Percentiles rank a stretch among this genome's conserved stretches.
Conservation (phyloP, 2,113 vertebrate genomes). For the Dinomys branickii region DNA sequence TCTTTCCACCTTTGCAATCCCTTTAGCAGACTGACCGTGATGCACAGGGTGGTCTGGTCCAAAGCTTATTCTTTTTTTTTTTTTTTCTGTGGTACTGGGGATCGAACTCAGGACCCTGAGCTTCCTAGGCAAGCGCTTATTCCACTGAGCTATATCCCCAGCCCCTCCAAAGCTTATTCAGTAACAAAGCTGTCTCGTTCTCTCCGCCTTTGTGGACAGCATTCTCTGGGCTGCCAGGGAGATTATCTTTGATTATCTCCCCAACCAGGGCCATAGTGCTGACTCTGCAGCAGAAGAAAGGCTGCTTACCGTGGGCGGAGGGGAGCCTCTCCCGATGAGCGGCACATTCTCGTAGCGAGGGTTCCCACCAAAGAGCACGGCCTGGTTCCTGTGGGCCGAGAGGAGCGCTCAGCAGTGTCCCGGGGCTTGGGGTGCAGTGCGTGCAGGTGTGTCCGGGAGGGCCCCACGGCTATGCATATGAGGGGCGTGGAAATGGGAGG, state of each 20-base stretch:
- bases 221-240: neutral
- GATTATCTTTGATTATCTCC: neutral
- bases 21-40: rapidly evolving
- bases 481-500: neutral
- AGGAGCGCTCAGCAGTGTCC: neutral
- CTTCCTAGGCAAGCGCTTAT: no score
- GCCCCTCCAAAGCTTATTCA: no score
- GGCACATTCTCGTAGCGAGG: slow-evolving; percentile 97
- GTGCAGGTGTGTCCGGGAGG: neutral
- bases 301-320: slow-evolving; percentile 95
- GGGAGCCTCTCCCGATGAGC: slow-evolving; percentile 96
- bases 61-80: no score
- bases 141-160: no score
- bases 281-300: slow-evolving; percentile 74
- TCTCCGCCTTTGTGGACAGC: neutral
- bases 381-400: slow-evolving; percentile 91
- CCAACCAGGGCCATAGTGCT: neutral
- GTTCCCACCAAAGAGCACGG: slow-evolving; percentile 94
- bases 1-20: rapidly evolving
- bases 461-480: rapidly evolving
- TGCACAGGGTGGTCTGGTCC: rapidly evolving
- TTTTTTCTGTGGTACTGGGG: no score
- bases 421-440: rapidly evolving
- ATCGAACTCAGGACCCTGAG: no score
- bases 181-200: rapidly evolving